Percentiles rank a stretch among this genome's conserved stretches.
phyloP scores from a whole-genome alignment of 1,140 invertebrate genomes.

The Copidosoma floridanum region DNA sequence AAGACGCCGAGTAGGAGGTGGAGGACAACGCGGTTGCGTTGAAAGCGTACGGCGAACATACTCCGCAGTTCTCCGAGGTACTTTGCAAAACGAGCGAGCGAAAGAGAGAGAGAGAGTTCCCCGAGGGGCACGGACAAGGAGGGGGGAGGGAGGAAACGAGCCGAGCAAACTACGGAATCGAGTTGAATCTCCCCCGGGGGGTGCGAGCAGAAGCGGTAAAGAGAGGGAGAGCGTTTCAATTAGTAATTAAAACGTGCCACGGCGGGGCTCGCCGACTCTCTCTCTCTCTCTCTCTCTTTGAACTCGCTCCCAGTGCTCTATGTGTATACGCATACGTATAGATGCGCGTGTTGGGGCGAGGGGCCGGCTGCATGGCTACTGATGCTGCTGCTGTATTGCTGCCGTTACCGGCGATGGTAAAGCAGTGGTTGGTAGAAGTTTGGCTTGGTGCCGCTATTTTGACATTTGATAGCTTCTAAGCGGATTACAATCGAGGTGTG shows the following conservation, averaged over 20 bases:
- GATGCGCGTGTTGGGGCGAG: background rate
- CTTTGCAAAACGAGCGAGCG: slow-evolving; percentile 20
- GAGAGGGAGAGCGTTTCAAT: slow-evolving; percentile 43
- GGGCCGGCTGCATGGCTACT: too few relatives aligned
- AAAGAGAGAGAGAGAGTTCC: slow-evolving; percentile 13
- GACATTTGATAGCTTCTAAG: slow-evolving; percentile 13
- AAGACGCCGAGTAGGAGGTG: too few relatives aligned
- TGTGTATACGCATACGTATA: too few relatives aligned
- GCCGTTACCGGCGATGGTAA: too few relatives aligned
- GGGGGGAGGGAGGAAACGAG: slow-evolving; percentile 10
- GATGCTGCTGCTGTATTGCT: too few relatives aligned
- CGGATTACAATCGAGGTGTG: slow-evolving; percentile 10
- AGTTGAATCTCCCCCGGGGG: background rate
- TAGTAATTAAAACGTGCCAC: slow-evolving; percentile 49
- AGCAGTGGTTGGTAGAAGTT: background rate
- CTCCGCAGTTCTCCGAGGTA: too few relatives aligned
- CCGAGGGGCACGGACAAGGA: too few relatives aligned
- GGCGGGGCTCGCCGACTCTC: slow-evolving; percentile 18
- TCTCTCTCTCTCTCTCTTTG: slow-evolving; percentile 2
- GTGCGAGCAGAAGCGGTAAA: background rate
- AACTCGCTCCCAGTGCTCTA: too few relatives aligned
- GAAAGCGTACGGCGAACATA: background rate
- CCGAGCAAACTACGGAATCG: slow-evolving; percentile 9
- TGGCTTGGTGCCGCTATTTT: slow-evolving; percentile 3
- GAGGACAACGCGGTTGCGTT: too few relatives aligned